A percentile compares a stretch with the other conserved stretches of the same genome.
These are phyloP conservation scores for Trididemnum clinides DNA, from an alignment of 23 tunicate genomes.

Conservation along the genomic window DNA sequence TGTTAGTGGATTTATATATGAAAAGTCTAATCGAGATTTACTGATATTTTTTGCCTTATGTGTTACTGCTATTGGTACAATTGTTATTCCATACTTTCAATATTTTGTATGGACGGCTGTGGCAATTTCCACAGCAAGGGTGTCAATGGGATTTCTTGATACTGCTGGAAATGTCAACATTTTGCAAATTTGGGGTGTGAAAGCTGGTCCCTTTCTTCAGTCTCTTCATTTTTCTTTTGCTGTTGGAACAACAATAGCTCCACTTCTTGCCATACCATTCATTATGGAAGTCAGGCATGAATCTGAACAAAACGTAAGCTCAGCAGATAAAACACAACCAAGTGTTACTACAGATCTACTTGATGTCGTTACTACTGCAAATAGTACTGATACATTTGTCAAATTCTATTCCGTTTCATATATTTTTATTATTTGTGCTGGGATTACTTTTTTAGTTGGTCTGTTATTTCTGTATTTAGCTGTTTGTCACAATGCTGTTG, in stretches of 20 bases:
- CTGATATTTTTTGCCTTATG: conserved; percentile 40
- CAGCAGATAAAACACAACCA: background rate
- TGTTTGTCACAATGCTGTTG: conserved; percentile 4
- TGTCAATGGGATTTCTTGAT: conserved; percentile 79
- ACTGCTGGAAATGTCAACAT: conserved; percentile 87
- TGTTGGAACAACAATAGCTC: conserved; percentile 71
- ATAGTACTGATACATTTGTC: background rate
- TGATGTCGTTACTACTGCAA: background rate
- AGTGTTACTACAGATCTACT: too few relatives aligned
- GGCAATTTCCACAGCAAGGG: conserved; percentile 41
- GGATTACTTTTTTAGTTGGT: conserved; percentile 16
- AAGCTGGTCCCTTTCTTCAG: conserved; percentile 71
- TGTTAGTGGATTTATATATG: conserved; percentile 60
- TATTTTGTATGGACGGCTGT: conserved; percentile 14
- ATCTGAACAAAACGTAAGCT: background rate
- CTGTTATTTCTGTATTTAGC: conserved; percentile 40
- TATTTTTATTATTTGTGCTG: conserved; percentile 52
- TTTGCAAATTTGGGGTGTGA: conserved; percentile 68
- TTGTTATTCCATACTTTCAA: conserved; percentile 37
- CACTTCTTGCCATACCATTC: conserved; percentile 74
- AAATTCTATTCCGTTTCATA: conserved; percentile 33
- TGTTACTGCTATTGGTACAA: conserved; percentile 43
- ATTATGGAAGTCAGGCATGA: conserved; percentile 33
- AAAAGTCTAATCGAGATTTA: conserved; percentile 36
- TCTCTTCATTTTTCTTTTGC: conserved; percentile 82